Evolutionary conservation across 2,888 invertebrate genomes (phyloP).

Genomic region (Phortica okadai): DNA sequence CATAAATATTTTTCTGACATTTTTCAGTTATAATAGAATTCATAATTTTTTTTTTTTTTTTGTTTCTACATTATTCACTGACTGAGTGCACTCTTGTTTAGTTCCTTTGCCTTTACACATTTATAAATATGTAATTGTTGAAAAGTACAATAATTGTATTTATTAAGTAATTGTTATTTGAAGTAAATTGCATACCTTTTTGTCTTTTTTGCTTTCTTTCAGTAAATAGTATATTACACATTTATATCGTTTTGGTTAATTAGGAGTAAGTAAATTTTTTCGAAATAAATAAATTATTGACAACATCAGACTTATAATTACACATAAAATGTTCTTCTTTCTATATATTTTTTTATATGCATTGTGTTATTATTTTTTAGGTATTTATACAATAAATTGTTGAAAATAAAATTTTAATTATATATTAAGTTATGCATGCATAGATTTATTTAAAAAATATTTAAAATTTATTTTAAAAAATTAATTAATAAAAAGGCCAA

Average conservation of each 20-base stretch:
- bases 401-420: constrained; percentile 11
- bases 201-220: not conserved
- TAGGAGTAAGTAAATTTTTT: constrained; percentile 15
- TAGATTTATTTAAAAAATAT: constrained; percentile 1
- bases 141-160: no score
- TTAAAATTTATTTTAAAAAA: not conserved
- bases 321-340: constrained; percentile 62
- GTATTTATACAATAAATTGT: constrained; percentile 15
- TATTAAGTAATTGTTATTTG: no score
- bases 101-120: constrained; percentile 47
- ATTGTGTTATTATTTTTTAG: constrained; percentile 32
- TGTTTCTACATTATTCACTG: constrained; percentile 38
- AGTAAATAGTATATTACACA: constrained; percentile 47
- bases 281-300: constrained; percentile 64
- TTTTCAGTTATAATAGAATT: constrained; percentile 43
- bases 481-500: not conserved
- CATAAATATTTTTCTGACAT: constrained; percentile 39
- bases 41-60: constrained; percentile 49
- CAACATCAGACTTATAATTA: constrained; percentile 75
- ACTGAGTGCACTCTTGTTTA: constrained; percentile 46
- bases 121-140: constrained; percentile 42
- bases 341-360: constrained; percentile 43
- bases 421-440: constrained; percentile 2
- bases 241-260: constrained; percentile 42
- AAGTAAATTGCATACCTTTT: no score